phyloP scores from a whole-genome alignment of 2,797 vertebrate species.

The Poeciliopsis presidionis region DNA sequence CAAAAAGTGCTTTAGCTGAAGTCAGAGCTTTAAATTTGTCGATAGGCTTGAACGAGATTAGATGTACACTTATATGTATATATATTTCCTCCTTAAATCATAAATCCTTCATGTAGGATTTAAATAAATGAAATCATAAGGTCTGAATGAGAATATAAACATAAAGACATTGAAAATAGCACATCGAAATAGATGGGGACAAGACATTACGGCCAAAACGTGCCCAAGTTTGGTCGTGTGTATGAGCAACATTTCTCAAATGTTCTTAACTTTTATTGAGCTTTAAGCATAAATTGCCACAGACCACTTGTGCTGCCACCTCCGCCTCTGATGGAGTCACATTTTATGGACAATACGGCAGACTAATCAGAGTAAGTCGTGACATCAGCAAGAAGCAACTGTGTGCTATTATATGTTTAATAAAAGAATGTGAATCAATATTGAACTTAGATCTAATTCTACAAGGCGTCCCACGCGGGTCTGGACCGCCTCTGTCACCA shows the following conservation, averaged over 20 bases:
- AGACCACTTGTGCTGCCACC: neutral
- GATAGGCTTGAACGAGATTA: neutral
- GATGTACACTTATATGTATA: too few relatives aligned
- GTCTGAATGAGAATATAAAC: neutral
- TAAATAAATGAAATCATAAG: neutral
- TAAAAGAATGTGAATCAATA: neutral
- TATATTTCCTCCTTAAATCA: too few relatives aligned
- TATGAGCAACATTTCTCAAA: neutral
- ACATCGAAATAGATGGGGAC: neutral
- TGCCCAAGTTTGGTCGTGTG: neutral
- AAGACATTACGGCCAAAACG: neutral
- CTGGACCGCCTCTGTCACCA: conserved; percentile 11
- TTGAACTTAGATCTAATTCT: neutral
- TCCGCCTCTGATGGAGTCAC: neutral
- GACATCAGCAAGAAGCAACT: neutral
- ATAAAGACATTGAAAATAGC: neutral
- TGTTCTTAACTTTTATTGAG: neutral
- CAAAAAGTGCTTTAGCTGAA: neutral
- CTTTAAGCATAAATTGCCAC: neutral
- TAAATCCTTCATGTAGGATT: neutral
- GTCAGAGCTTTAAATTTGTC: neutral
- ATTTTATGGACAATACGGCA: neutral
- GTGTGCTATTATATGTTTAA: neutral
- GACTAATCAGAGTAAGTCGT: neutral
- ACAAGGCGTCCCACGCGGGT: neutral